These are phyloP conservation scores for Ennomos fuscantarius DNA, from an alignment of 2,888 invertebrate genomes.

Conservation along the genomic window DNA sequence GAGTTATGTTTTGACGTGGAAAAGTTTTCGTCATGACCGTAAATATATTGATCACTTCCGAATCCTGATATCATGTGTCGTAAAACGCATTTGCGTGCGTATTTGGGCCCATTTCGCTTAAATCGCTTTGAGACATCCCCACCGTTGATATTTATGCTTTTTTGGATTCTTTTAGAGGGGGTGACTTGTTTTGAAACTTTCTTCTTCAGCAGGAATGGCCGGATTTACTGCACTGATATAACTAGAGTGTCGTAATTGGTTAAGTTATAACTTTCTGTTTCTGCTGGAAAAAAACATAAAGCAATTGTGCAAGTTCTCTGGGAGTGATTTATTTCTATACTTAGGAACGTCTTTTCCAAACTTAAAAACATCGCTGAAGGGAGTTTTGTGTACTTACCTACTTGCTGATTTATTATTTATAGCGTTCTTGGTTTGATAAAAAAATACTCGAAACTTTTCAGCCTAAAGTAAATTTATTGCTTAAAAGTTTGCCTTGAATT, in stretches of 20 bases:
- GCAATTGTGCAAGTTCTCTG: conserved; percentile 68
- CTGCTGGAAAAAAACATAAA: conserved; percentile 72
- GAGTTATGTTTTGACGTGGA: conserved; percentile 32
- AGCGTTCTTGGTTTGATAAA: conserved; percentile 54
- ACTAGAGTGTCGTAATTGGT: conserved; percentile 78
- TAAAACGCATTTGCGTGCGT: conserved; percentile 67
- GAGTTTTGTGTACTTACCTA: conserved; percentile 56
- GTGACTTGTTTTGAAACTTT: conserved; percentile 75
- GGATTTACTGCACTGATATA: conserved; percentile 73
- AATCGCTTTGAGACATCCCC: conserved; percentile 66
- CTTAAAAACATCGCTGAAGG: conserved; percentile 64
- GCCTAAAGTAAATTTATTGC: conserved; percentile 46
- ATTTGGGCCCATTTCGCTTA: conserved; percentile 60
- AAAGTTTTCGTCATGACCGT: conserved; percentile 38
- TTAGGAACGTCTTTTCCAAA: conserved; percentile 62
- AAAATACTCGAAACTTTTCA: conserved; percentile 53
- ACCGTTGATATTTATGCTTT: conserved; percentile 79
- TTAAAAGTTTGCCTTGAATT: conserved; percentile 29
- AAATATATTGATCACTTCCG: conserved; percentile 67
- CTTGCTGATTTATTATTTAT: conserved; percentile 65
- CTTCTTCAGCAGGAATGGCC: conserved; percentile 65
- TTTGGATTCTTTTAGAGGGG: conserved; percentile 67
- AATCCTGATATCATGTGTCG: conserved; percentile 64
- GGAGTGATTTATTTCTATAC: conserved; percentile 72
- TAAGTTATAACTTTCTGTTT: conserved; percentile 74